A percentile compares a stretch with the other conserved stretches of the same genome.
phyloP scores from a whole-genome alignment of 2,888 invertebrate genomes.

The Lepidochitona cinerea region DNA sequence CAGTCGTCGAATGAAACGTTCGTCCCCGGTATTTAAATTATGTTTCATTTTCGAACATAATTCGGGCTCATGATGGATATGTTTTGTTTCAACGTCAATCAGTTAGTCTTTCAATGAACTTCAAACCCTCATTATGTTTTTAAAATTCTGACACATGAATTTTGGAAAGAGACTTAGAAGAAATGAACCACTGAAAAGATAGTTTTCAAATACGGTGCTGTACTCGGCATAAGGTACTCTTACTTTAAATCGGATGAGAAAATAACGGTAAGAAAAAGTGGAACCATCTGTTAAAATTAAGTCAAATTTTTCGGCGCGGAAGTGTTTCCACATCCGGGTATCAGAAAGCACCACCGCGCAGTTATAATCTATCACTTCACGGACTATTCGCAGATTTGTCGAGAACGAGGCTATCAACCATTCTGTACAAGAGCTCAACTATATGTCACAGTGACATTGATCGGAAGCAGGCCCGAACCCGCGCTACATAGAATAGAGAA shows the following conservation, averaged over 20 bases:
- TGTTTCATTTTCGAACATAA: too few species aligned
- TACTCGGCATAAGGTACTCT: constrained; percentile 23
- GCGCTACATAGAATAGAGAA: too few species aligned
- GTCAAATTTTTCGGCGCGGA: constrained; percentile 19
- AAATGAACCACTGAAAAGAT: neutral
- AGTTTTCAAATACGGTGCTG: constrained; percentile 5
- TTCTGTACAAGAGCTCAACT: too few species aligned
- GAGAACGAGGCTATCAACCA: constrained; percentile 6
- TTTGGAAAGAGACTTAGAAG: constrained; percentile 7
- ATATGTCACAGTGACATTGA: too few species aligned
- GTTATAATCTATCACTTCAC: neutral
- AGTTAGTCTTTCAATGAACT: too few species aligned
- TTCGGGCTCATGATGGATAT: too few species aligned
- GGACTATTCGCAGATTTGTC: neutral
- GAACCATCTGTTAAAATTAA: constrained; percentile 24
- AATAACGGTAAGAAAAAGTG: neutral
- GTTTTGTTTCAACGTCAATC: too few species aligned
- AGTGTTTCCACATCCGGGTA: constrained; percentile 4
- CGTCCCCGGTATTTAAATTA: too few species aligned
- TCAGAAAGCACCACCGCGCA: neutral
- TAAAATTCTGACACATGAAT: too few species aligned
- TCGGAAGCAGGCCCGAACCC: too few species aligned
- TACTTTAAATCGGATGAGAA: constrained; percentile 20
- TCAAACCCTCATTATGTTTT: too few species aligned
- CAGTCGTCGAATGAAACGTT: too few species aligned